Conservation (phyloP, 2,888 invertebrate genomes). For the Clitarchus hookeri region DNA sequence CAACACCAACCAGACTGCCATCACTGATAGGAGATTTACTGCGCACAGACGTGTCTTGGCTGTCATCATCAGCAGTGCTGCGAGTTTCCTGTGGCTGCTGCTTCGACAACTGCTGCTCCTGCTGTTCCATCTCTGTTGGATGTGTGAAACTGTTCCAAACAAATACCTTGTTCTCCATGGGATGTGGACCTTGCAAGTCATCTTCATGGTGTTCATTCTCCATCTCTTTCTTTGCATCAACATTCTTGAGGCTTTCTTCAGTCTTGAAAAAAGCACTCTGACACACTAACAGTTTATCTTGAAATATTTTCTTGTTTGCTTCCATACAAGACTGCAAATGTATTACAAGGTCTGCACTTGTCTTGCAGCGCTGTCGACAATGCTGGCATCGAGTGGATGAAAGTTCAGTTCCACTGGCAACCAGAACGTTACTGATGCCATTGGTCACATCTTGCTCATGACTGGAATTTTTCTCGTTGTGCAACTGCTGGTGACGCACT, state of each 20-base stretch:
- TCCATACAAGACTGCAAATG: slow-evolving; percentile 75
- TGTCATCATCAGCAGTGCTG: slow-evolving; percentile 28
- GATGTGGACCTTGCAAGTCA: slow-evolving; percentile 57
- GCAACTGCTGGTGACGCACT: slow-evolving; percentile 72
- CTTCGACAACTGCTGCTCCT: not conserved
- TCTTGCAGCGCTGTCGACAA: slow-evolving; percentile 85
- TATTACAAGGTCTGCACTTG: slow-evolving; percentile 74
- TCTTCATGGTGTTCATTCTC: slow-evolving; percentile 44
- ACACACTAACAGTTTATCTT: too few species aligned
- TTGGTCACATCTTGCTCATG: slow-evolving; percentile 21
- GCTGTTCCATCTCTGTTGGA: not conserved
- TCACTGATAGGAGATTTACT: slow-evolving; percentile 46
- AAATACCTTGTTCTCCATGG: slow-evolving; percentile 70
- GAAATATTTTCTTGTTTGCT: slow-evolving; percentile 53
- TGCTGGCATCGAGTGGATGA: slow-evolving; percentile 79
- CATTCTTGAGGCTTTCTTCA: slow-evolving; percentile 26
- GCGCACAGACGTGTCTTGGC: slow-evolving; percentile 27
- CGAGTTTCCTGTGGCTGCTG: not conserved
- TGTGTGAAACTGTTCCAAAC: not conserved
- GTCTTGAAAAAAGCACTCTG: not conserved
- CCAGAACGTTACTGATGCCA: slow-evolving; percentile 3
- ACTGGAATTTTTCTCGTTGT: slow-evolving; percentile 37
- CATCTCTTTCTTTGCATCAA: slow-evolving; percentile 34
- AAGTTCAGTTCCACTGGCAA: slow-evolving; percentile 40
- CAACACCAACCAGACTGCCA: slow-evolving; percentile 55